phyloP scores from a whole-genome alignment of 2,797 vertebrate genomes.

The Miichthys miiuy region DNA sequence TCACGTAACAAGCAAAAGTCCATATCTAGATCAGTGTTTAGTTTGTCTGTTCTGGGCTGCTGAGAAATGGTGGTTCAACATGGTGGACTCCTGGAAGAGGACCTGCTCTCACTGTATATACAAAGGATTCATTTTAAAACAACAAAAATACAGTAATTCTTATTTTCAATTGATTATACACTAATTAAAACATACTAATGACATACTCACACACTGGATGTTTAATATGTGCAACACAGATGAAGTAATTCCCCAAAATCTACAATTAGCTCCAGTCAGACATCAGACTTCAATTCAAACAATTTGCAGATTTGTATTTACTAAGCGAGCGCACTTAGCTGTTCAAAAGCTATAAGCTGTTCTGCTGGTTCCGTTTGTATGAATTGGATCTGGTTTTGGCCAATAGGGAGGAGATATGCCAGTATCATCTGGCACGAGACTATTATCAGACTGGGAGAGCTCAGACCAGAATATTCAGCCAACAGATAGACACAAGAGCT shows the following conservation, averaged over 20 bases:
- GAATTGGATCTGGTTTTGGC: constrained; percentile 16
- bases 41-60: too few species aligned
- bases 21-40: too few species aligned
- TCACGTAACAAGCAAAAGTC: too few species aligned
- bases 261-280: not conserved
- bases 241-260: constrained; percentile 8
- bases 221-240: not conserved
- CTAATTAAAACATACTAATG: too few species aligned
- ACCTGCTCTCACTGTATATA: too few species aligned
- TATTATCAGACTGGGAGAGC: not conserved
- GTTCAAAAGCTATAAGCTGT: not conserved
- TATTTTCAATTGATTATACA: too few species aligned
- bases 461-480: constrained; percentile 12
- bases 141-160: too few species aligned
- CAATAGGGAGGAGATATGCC: constrained; percentile 12
- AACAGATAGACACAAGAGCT: not conserved
- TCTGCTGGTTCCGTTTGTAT: constrained; percentile 12
- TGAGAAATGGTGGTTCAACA: too few species aligned
- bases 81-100: too few species aligned
- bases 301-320: constrained; percentile 17
- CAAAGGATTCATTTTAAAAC: too few species aligned
- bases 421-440: constrained; percentile 25
- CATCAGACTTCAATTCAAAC: not conserved
- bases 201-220: too few species aligned
- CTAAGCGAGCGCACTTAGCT: constrained; percentile 1